A percentile compares a stretch with the other conserved stretches of the same genome.
Evolutionary conservation across 2,113 vertebrate genomes (phyloP).

Genomic region (Eolophus roseicapilla): DNA sequence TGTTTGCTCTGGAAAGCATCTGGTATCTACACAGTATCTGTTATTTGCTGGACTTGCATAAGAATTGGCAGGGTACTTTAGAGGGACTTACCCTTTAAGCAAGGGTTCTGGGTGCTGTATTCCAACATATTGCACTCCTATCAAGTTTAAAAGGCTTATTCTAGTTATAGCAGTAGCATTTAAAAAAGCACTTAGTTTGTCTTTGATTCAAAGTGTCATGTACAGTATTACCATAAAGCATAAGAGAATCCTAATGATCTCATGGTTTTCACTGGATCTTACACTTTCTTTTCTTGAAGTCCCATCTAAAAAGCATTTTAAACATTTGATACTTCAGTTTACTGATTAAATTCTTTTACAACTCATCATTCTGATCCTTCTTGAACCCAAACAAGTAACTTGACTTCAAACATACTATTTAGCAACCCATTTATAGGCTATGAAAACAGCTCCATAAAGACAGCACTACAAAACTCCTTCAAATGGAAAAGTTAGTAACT

Average conservation of each 20-base stretch:
- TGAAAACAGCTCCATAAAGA: background rate
- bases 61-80: background rate
- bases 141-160: background rate
- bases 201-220: background rate
- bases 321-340: background rate
- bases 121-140: background rate
- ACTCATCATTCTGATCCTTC: background rate
- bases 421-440: background rate
- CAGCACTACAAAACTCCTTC: background rate
- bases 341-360: background rate
- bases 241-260: background rate
- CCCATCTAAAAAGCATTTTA: background rate
- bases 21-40: background rate
- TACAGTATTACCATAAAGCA: background rate
- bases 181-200: background rate
- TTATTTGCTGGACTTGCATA: background rate
- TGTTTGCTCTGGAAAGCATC: slow-evolving; percentile 4
- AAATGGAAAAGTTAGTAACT: background rate
- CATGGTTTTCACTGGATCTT: background rate
- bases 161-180: background rate
- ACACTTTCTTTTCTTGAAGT: background rate
- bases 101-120: background rate
- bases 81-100: background rate
- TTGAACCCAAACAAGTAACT: background rate
- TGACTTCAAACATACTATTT: background rate